Evolutionary conservation across 2,797 vertebrate genomes (phyloP).

Genomic region (Myiotriccus ornatus): DNA sequence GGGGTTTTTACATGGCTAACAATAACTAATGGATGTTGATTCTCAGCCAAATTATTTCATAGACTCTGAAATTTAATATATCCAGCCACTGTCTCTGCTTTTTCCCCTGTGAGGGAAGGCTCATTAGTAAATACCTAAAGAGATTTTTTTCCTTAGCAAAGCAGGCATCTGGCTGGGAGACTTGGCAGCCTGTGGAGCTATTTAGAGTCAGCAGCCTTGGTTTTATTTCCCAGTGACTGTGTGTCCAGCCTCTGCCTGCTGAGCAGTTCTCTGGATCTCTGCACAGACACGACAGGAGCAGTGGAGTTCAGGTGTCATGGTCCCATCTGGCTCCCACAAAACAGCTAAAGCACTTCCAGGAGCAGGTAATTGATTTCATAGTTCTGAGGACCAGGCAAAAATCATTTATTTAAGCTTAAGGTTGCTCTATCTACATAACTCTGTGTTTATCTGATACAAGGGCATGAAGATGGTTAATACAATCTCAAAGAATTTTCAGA

Average conservation of each 20-base stretch:
- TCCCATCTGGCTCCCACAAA: background rate
- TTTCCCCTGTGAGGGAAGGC: fast-evolving
- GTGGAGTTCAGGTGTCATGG: background rate
- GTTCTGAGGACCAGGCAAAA: background rate
- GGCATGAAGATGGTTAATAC: background rate
- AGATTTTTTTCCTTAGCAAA: background rate
- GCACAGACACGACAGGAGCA: fast-evolving
- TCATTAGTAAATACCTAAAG: background rate
- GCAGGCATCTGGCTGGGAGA: background rate
- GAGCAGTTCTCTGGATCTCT: background rate
- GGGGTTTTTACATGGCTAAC: background rate
- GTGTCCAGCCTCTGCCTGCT: background rate
- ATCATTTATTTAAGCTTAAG: background rate
- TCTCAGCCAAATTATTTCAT: background rate
- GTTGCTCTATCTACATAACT: background rate
- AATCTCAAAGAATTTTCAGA: background rate
- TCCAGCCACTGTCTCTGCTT: background rate
- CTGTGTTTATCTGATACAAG: background rate
- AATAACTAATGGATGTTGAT: background rate
- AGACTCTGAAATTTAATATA: background rate
- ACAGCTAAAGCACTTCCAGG: background rate
- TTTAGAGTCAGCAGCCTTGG: background rate
- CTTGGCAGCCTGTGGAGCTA: background rate
- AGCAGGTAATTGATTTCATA: background rate
- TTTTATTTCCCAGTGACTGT: background rate